Evolutionary conservation across 2,113 vertebrate genomes (phyloP), one percentile per base, ranked within the genome.

Genomic region (Electrona antarctica): DNA sequence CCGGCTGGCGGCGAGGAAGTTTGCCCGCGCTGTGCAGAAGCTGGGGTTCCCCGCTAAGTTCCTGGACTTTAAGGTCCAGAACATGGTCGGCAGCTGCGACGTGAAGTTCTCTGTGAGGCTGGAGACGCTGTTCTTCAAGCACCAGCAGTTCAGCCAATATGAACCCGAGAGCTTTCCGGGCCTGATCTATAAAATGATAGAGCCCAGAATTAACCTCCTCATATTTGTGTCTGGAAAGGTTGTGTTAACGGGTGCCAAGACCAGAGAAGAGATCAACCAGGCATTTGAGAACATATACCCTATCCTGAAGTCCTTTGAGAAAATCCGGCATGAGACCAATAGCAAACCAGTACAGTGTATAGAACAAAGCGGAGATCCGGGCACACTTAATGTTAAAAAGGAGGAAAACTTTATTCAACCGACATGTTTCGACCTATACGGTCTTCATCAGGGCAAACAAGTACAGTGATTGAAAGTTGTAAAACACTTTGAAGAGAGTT

Each of bases 161-260:
- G 97, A 99, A 83, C 97, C 98, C 0, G 98, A 99, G 85, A 91
- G 98, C 79, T 99, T 99, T 92, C 97, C 98, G 72, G 98, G 98
- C 60, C 92, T 99, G 91, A 98, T 99, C 88, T 99, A 99, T 91
- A 95, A 97, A 91, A 99, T 99, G 98, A 98, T 99, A 92, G 99
- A 99, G 85, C 97, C 98, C 77, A 95, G 97, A 94, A 99, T 99
- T 78, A 97, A 99, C 57, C 91, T 99, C 68, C 94, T 99, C 82
- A 99, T 99, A 89, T 99, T 99, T 90, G 98, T 99, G 80, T 99
- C 98, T 83, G 98, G 98, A 81, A 99, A 99, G 92, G 97, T 99
- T 82, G 98, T 99, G 77, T 94, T 99, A 84, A 99, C 98, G 88
- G 98, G 98, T 90, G 98, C 98, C 89, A 99, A 99, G 89, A 97